A percentile compares a stretch with the other conserved stretches of the same genome.
Evolutionary conservation across 2,797 vertebrate genomes (phyloP).

Genomic region (Crenichthys baileyi): DNA sequence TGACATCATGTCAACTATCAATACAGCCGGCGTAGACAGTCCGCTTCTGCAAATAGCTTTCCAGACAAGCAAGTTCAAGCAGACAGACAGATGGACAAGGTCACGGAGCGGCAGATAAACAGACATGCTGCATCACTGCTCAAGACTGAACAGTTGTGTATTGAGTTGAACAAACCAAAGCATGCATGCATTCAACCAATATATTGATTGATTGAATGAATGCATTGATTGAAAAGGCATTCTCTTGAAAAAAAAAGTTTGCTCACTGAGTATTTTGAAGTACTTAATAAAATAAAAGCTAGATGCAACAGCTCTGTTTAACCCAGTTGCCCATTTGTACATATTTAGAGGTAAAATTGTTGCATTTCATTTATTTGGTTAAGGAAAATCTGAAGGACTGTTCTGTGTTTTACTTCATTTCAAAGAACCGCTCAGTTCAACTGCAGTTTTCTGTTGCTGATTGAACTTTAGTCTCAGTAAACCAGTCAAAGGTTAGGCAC

Average conservation of each 20-base stretch:
- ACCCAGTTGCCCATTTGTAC: not conserved
- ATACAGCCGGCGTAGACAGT: constrained; percentile 62
- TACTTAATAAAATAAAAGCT: not conserved
- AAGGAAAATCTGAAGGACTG: not conserved
- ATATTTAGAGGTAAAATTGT: not conserved
- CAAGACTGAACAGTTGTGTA: not conserved
- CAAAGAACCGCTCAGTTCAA: constrained; percentile 8
- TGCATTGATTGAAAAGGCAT: too few relatives aligned
- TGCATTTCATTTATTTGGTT: constrained; percentile 11
- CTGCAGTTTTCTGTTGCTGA: constrained; percentile 28
- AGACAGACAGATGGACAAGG: constrained; percentile 66
- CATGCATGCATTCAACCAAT: not conserved
- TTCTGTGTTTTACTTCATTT: constrained; percentile 16
- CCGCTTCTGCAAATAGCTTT: constrained; percentile 73
- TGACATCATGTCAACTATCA: constrained; percentile 77
- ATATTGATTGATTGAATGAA: too few relatives aligned
- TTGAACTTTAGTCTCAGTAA: constrained; percentile 37
- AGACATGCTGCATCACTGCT: constrained; percentile 55
- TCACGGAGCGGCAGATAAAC: constrained; percentile 56
- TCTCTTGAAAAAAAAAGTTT: not conserved
- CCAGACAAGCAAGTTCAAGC: constrained; percentile 66
- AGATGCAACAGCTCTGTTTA: not conserved
- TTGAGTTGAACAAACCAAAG: not conserved
- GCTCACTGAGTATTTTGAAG: not conserved
- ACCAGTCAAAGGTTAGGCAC: constrained; percentile 36